Conservation (phyloP, 1,140 invertebrate genomes). For the Odontomachus brunneus region DNA sequence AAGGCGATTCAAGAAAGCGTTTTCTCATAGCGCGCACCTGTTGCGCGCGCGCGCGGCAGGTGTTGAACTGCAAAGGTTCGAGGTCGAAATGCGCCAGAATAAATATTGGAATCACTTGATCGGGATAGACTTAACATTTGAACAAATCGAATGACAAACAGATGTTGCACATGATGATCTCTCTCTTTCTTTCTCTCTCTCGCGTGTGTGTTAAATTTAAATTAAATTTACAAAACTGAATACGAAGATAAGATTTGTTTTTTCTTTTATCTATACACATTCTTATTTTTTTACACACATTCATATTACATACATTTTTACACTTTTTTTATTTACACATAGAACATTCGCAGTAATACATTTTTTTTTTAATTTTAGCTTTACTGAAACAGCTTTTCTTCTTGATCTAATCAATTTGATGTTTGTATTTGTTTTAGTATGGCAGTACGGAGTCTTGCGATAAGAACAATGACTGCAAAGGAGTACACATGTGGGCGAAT, state of each 20-base stretch:
- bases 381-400: conserved; percentile 5
- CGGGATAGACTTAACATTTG: not conserved
- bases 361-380: no score
- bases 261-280: no score
- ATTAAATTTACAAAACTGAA: no score
- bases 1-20: conserved; percentile 37
- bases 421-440: conserved; percentile 79
- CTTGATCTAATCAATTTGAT: conserved; percentile 15
- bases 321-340: no score
- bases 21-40: conserved; percentile 57
- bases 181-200: no score
- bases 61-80: conserved; percentile 22
- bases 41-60: conserved; percentile 34
- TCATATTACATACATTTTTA: no score
- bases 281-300: no score
- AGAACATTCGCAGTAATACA: not conserved
- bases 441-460: conserved; percentile 83
- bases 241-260: no score
- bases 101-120: conserved; percentile 4
- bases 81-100: not conserved
- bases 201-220: no score
- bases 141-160: not conserved
- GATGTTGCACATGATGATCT: not conserved
- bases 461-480: conserved; percentile 78
- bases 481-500: conserved; percentile 91